phyloP scores from a whole-genome alignment of 2,797 vertebrate genomes.

The Distichodus sexfasciatus region DNA sequence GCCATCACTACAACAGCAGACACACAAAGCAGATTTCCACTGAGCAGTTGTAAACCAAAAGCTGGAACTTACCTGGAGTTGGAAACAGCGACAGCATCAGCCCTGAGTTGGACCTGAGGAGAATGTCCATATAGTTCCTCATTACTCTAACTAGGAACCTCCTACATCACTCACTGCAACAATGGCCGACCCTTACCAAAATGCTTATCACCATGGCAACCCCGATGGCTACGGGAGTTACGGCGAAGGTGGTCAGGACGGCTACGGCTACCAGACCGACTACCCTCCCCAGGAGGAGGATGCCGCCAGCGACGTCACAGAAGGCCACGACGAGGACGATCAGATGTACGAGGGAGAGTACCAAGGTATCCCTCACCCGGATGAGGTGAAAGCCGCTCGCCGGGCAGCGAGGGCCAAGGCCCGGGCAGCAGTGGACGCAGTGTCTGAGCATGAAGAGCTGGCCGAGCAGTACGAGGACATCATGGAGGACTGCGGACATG shows the following conservation, averaged over 20 bases:
- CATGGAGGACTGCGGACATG: conserved; percentile 93
- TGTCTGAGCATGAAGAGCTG: conserved; percentile 83
- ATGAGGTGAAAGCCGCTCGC: conserved; percentile 82
- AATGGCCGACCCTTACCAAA: conserved; percentile 84
- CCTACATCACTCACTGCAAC: conserved; percentile 31
- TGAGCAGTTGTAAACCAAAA: neutral
- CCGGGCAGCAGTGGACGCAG: conserved; percentile 50
- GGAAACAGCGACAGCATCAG: too few species aligned
- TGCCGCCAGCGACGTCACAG: conserved; percentile 89
- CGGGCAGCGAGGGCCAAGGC: conserved; percentile 69
- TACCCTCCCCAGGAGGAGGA: conserved; percentile 87
- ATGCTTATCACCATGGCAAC: conserved; percentile 75
- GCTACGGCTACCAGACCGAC: conserved; percentile 76
- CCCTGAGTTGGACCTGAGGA: conserved; percentile 16
- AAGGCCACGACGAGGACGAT: conserved; percentile 94
- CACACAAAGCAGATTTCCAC: neutral
- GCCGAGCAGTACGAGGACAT: conserved; percentile 95
- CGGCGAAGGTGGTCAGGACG: conserved; percentile 71
- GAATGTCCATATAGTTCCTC: conserved; percentile 47
- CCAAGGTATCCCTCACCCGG: conserved; percentile 94
- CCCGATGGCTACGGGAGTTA: conserved; percentile 66
- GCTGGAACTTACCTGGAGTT: neutral
- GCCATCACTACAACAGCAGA: neutral
- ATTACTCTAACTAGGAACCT: neutral
- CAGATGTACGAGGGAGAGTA: conserved; percentile 98